Conservation (phyloP, 23 tunicate genomes). For the Diplosoma virens region DNA sequence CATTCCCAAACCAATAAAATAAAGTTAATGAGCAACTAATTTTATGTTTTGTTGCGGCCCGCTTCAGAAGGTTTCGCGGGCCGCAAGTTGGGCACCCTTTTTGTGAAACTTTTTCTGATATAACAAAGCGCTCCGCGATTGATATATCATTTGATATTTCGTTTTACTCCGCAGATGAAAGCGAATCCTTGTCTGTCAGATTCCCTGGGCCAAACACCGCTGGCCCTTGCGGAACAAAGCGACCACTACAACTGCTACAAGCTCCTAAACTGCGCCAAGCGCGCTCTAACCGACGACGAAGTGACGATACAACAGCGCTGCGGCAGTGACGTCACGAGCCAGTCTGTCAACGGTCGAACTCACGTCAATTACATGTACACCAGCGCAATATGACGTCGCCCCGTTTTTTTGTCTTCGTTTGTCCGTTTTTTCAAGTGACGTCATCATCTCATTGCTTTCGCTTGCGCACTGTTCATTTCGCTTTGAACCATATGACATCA, state of each 20-base stretch:
- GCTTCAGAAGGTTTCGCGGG: no score
- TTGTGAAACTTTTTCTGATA: not conserved
- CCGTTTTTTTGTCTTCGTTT: no score
- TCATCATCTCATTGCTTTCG: no score
- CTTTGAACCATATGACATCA: no score
- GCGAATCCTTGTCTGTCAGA: conserved; percentile 35
- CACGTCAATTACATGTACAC: conserved; percentile 85
- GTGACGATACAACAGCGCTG: conserved; percentile 35
- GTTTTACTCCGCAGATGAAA: conserved; percentile 38
- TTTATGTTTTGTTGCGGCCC: no score
- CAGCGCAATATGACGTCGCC: conserved; percentile 53
- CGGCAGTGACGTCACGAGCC: conserved; percentile 14
- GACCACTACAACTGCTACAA: conserved; percentile 64
- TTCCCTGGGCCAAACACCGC: conserved; percentile 51
- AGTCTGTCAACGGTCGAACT: conserved; percentile 24
- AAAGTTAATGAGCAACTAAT: no score
- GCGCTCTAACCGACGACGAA: not conserved
- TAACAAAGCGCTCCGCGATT: not conserved
- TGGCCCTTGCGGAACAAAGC: conserved; percentile 47
- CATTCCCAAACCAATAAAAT: no score
- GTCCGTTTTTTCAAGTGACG: not conserved
- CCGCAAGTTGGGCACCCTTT: not conserved
- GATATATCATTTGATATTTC: not conserved
- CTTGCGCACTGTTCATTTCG: no score
- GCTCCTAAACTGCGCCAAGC: conserved; percentile 15